A percentile compares a stretch with the other conserved stretches of the same genome.
Evolutionary conservation across 2,113 vertebrate genomes (phyloP).

Genomic region (Ptyas mucosa): DNA sequence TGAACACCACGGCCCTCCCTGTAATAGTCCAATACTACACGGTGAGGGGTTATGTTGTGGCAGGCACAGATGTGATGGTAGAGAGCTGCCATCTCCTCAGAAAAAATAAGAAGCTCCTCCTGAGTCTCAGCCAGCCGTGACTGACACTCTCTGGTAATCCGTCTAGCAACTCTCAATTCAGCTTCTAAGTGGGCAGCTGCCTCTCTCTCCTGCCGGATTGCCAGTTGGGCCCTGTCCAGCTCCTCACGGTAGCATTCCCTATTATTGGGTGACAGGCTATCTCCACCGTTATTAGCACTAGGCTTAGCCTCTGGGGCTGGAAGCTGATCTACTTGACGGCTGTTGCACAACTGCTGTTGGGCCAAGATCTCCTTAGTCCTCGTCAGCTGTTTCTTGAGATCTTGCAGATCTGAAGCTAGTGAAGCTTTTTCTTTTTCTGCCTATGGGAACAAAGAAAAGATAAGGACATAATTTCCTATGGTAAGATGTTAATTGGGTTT

Average conservation of each 20-base stretch:
- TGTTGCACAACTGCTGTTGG: constrained; percentile 73
- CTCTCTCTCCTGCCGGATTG: constrained; percentile 64
- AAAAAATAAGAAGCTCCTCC: constrained; percentile 80
- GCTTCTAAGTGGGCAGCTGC: constrained; percentile 74
- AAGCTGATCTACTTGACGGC: constrained; percentile 68
- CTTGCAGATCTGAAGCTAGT: constrained; percentile 69
- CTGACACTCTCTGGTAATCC: constrained; percentile 75
- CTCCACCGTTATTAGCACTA: constrained; percentile 14
- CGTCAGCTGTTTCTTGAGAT: constrained; percentile 75
- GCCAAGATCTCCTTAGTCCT: constrained; percentile 69
- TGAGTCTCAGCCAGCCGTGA: constrained; percentile 74
- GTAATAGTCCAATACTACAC: constrained; percentile 80
- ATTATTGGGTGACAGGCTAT: background rate
- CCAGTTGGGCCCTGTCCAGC: background rate
- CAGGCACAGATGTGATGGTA: constrained; percentile 82
- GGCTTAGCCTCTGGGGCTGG: constrained; percentile 58
- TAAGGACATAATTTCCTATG: background rate
- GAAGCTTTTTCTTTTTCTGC: constrained; percentile 74
- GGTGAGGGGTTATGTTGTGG: constrained; percentile 79
- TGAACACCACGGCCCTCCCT: constrained; percentile 60
- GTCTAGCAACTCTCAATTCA: constrained; percentile 72
- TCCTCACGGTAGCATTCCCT: background rate
- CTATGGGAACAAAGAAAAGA: constrained; percentile 46
- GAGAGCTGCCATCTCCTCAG: constrained; percentile 80
- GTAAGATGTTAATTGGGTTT: background rate